phyloP scores from a whole-genome alignment of 2,113 vertebrate species.

The Bambusicola thoracicus region DNA sequence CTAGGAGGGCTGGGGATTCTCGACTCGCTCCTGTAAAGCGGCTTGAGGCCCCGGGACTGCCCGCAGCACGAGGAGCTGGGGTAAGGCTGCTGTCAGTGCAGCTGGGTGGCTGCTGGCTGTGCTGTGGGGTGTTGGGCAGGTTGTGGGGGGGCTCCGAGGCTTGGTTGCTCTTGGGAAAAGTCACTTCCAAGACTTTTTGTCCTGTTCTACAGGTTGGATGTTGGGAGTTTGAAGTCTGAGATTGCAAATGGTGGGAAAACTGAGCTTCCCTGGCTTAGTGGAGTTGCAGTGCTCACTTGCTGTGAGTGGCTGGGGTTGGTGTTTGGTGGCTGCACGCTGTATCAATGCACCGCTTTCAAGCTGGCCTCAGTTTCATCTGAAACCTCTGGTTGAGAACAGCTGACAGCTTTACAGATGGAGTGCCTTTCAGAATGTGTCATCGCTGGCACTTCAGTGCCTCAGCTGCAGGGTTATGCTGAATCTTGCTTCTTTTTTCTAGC shows the following conservation, averaged over 20 bases:
- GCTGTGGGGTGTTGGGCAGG: neutral
- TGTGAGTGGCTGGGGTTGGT: fast-evolving
- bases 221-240: neutral
- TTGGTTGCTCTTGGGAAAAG: neutral
- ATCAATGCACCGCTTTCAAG: no score
- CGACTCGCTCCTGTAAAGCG: fast-evolving
- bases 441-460: fast-evolving
- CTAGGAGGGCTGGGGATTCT: fast-evolving
- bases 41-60: fast-evolving
- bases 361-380: neutral
- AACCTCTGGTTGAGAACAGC: neutral
- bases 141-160: neutral
- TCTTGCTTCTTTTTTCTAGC: neutral
- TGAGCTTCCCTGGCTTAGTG: no score
- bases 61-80: neutral
- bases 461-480: fast-evolving
- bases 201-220: fast-evolving
- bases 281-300: fast-evolving
- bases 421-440: neutral
- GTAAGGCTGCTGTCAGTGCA: neutral
- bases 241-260: neutral
- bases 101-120: neutral
- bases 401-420: neutral
- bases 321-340: fast-evolving
- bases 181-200: neutral